These are phyloP conservation scores for Heterodera schachtii DNA, from an alignment of 1,140 invertebrate genomes.

Conservation along the genomic window DNA sequence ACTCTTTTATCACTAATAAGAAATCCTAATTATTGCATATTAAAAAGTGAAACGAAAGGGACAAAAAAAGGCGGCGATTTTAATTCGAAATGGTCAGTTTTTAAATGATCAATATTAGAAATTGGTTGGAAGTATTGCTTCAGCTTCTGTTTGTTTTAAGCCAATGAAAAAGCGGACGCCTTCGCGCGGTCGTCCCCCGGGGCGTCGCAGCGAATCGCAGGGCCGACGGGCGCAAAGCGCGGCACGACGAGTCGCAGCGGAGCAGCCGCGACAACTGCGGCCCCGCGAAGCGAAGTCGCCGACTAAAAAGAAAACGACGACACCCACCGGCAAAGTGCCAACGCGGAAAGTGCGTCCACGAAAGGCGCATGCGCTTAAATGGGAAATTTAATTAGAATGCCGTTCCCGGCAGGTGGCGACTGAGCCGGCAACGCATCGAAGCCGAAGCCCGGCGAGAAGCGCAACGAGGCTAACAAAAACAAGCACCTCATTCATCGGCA, in stretches of 20 bases:
- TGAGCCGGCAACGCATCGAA: background rate
- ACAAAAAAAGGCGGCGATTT: background rate
- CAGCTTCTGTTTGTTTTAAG: background rate
- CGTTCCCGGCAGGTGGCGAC: background rate
- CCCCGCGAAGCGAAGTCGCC: constrained; percentile 12
- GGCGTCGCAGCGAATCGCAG: constrained; percentile 5
- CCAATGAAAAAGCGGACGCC: constrained; percentile 13
- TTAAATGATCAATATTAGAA: no score
- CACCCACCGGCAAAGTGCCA: background rate
- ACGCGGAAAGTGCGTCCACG: background rate
- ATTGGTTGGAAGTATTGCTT: no score
- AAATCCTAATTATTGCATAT: no score
- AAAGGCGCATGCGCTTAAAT: background rate
- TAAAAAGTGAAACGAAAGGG: background rate
- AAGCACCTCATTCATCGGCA: background rate
- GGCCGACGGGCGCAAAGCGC: constrained; percentile 10
- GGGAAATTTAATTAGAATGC: no score
- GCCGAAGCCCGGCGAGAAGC: background rate
- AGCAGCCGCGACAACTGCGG: background rate
- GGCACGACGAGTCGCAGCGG: background rate
- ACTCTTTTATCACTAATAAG: background rate
- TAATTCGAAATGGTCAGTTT: no score
- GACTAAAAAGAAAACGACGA: constrained; percentile 11
- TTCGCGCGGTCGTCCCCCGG: constrained; percentile 17
- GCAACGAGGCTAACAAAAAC: background rate